Evolutionary conservation across 2,797 vertebrate genomes (phyloP).

Genomic region (Channallabes apus): DNA sequence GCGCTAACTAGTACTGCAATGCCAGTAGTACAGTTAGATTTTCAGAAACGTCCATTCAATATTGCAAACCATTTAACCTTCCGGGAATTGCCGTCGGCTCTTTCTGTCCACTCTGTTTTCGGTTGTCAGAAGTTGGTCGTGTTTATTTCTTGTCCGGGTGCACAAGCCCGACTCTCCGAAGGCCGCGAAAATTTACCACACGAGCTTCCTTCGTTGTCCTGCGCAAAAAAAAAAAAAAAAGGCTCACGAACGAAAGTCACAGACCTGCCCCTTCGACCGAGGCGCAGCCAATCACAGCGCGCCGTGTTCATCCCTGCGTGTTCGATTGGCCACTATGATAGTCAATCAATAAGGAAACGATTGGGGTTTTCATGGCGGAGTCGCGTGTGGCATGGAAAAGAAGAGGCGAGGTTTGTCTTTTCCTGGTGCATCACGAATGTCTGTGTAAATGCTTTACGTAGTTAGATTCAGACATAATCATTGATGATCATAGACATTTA

Average conservation of each 20-base stretch:
- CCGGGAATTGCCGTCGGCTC: slow-evolving; percentile 21
- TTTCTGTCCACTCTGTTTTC: slow-evolving; percentile 35
- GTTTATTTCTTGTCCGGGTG: slow-evolving; percentile 47
- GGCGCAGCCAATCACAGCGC: slow-evolving; percentile 42
- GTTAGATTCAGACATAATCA: neutral
- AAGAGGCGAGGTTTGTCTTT: neutral
- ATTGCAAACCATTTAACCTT: slow-evolving; percentile 50
- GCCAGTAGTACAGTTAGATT: slow-evolving; percentile 35
- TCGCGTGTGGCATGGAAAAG: slow-evolving; percentile 18
- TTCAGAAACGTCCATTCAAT: slow-evolving; percentile 24
- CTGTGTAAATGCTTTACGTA: neutral
- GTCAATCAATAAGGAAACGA: slow-evolving; percentile 28
- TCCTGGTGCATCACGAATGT: neutral
- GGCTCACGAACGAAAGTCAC: slow-evolving; percentile 20
- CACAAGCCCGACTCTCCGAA: slow-evolving; percentile 41
- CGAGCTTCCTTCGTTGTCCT: slow-evolving; percentile 46
- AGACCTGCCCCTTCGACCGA: slow-evolving; percentile 34
- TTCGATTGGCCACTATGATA: slow-evolving; percentile 30
- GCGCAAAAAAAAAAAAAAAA: slow-evolving; percentile 31
- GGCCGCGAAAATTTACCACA: slow-evolving; percentile 57
- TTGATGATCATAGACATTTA: neutral
- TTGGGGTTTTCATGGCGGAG: slow-evolving; percentile 8
- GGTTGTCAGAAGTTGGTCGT: slow-evolving; percentile 33
- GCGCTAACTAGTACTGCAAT: slow-evolving; percentile 33
- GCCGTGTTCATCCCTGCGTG: neutral